These are phyloP conservation scores for Xestobium rufovillosum DNA, from an alignment of 2,888 invertebrate genomes.

Conservation along the genomic window DNA sequence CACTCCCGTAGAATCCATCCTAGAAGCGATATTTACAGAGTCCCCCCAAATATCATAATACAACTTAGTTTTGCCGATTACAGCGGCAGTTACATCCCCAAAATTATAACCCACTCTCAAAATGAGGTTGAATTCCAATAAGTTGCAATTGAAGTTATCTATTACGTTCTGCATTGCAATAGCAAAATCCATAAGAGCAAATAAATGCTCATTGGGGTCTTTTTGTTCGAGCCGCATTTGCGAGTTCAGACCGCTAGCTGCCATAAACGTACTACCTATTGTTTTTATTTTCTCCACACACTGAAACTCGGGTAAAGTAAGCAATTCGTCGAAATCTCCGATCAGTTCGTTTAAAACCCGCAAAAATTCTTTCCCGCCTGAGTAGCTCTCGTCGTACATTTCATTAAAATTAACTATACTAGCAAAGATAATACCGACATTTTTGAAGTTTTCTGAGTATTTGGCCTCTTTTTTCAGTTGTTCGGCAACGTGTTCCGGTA, in stretches of 20 bases:
- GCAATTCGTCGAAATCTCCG: constrained; percentile 90
- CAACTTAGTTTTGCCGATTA: constrained; percentile 92
- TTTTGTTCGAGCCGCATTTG: constrained; percentile 60
- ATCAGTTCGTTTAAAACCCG: constrained; percentile 93
- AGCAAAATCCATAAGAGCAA: constrained; percentile 87
- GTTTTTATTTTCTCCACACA: constrained; percentile 97
- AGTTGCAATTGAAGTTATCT: constrained; percentile 79
- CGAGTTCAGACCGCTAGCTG: constrained; percentile 90
- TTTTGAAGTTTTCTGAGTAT: constrained; percentile 90
- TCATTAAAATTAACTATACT: constrained; percentile 96
- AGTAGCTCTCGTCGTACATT: constrained; percentile 94
- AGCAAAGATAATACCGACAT: constrained; percentile 91
- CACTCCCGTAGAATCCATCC: constrained; percentile 96
- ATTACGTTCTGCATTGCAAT: constrained; percentile 84
- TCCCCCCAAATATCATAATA: constrained; percentile 99
- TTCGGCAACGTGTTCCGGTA: constrained; percentile 91
- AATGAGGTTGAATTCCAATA: constrained; percentile 83
- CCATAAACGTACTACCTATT: constrained; percentile 96
- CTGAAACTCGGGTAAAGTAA: constrained; percentile 72
- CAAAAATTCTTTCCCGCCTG: constrained; percentile 90
- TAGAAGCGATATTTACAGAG: constrained; percentile 92
- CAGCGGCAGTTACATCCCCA: constrained; percentile 93
- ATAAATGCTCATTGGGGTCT: constrained; percentile 69
- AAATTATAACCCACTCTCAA: constrained; percentile 84
- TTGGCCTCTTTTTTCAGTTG: constrained; percentile 86